Evolutionary conservation across 37 sponge, comb jelly and placozoan species (phyloP), one percentile per base, ranked within the genome.

Genomic region (Amphimedon queenslandica): DNA sequence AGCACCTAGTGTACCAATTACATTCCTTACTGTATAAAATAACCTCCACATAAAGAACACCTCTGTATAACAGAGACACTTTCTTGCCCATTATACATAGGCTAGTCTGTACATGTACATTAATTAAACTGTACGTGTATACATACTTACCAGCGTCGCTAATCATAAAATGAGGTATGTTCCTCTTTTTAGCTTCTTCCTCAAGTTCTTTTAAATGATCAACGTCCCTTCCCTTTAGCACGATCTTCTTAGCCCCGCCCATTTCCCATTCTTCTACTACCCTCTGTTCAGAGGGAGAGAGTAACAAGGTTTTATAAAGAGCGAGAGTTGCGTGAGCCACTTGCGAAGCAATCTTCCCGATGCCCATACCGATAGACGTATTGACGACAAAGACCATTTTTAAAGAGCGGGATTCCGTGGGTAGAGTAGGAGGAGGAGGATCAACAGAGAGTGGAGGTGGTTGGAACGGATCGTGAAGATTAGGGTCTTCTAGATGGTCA

Each of bases 341-440:
- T 63, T 92, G 93, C 0, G 93, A 85, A 1, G 93, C 93, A 20
- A 74, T 69, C 73, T 92, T 92, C 1, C 93, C 93, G 13, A 78
- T 63, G 0, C 88, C 78, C 93, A 92, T 92, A 41, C 74, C 80
- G 10, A 87, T 78, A 43, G 80, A 78, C 24, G 36, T 66, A 67
- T 92, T 92, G 23, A 92, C 93, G 6, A 92, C 84, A 58, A 92
- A 84, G n/a, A 77, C 73, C 93, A 92, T 92, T 28, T 87, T 87
- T 35, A 65, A 84, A 35, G 64, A 0, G 2, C 47, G 57, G 34
- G 64, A 33, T 43, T 66, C 40, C 10, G 11, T n/a, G 1, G 13
- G 63, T 32, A 4, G 23, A 1, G 30, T 24, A 37, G 0, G 43
- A 55, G 57, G 3, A 2, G 11, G 20, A 29, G 40, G 55, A 40